A percentile compares a stretch with the other conserved stretches of the same genome.
Conservation (phyloP, 2,797 vertebrate genomes). For the Sebastes alutus region DNA sequence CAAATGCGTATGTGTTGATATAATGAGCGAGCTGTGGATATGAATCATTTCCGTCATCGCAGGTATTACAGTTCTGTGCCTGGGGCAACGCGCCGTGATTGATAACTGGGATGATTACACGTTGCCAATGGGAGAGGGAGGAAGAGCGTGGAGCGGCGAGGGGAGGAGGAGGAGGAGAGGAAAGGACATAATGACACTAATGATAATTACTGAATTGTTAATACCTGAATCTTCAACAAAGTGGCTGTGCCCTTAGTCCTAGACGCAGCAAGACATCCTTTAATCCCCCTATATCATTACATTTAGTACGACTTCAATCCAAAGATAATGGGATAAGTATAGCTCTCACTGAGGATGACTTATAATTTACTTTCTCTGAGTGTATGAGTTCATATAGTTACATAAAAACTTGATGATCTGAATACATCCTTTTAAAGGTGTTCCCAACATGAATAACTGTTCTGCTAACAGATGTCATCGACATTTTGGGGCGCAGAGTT, state of each 20-base stretch:
- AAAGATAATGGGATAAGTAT: background rate
- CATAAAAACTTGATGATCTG: background rate
- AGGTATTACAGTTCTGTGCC: constrained; percentile 61
- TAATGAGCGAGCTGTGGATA: constrained; percentile 59
- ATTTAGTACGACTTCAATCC: background rate
- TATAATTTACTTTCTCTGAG: background rate
- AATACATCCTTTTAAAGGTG: background rate
- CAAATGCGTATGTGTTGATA: constrained; percentile 41
- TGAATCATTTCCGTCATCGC: constrained; percentile 64
- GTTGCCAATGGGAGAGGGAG: constrained; percentile 58
- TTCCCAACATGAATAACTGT: background rate
- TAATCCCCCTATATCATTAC: background rate
- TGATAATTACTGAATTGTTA: constrained; percentile 71
- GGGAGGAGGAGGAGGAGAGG: constrained; percentile 34
- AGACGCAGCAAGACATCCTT: constrained; percentile 7
- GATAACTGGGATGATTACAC: constrained; percentile 71
- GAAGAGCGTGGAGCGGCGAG: constrained; percentile 31
- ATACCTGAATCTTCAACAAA: constrained; percentile 55
- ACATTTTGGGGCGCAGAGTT: background rate
- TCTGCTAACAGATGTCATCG: background rate
- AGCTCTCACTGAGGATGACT: background rate
- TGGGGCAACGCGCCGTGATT: constrained; percentile 57
- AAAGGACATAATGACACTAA: constrained; percentile 62
- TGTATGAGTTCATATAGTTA: background rate
- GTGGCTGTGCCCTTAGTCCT: constrained; percentile 23